Conservation (phyloP, 2,888 invertebrate species). For the Miltochrista miniata region DNA sequence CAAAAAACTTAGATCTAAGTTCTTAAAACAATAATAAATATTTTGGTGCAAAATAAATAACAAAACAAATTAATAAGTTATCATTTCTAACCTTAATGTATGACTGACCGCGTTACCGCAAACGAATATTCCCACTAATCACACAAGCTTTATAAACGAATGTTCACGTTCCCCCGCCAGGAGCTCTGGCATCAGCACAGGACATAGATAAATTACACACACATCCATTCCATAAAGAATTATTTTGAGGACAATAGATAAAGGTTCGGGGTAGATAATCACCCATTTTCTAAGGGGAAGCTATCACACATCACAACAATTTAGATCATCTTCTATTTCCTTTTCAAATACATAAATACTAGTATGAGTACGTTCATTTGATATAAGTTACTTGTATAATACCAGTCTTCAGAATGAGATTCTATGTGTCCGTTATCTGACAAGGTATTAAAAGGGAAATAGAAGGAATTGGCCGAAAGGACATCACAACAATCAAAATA, state of each 20-base stretch:
- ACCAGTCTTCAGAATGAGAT: slow-evolving; percentile 19
- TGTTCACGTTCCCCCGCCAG: slow-evolving; percentile 47
- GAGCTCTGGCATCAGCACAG: slow-evolving; percentile 25
- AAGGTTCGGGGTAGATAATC: slow-evolving; percentile 58
- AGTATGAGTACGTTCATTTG: slow-evolving; percentile 8
- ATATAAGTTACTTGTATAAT: slow-evolving; percentile 5
- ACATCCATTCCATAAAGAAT: slow-evolving; percentile 81
- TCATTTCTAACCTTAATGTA: slow-evolving; percentile 59
- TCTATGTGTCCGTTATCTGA: slow-evolving; percentile 8
- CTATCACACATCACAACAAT: slow-evolving; percentile 71
- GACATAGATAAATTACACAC: slow-evolving; percentile 52
- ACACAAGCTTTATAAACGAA: slow-evolving; percentile 74
- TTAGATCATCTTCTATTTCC: slow-evolving; percentile 42
- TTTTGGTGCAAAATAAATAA: slow-evolving; percentile 74
- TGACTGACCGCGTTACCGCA: slow-evolving; percentile 74
- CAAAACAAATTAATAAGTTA: slow-evolving; percentile 57
- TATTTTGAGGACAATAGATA: slow-evolving; percentile 65
- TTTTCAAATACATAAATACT: slow-evolving; percentile 12
- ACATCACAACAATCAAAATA: slow-evolving; percentile 32
- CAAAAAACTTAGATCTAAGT: slow-evolving; percentile 77
- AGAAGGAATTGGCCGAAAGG: slow-evolving; percentile 34
- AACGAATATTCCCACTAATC: slow-evolving; percentile 72
- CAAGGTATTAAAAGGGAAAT: slow-evolving; percentile 26
- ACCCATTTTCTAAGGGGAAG: slow-evolving; percentile 61
- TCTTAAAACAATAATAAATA: slow-evolving; percentile 73